A percentile compares a stretch with the other conserved stretches of the same genome.
phyloP scores from a whole-genome alignment of 2,888 invertebrate genomes.

The Drosophila affinis region DNA sequence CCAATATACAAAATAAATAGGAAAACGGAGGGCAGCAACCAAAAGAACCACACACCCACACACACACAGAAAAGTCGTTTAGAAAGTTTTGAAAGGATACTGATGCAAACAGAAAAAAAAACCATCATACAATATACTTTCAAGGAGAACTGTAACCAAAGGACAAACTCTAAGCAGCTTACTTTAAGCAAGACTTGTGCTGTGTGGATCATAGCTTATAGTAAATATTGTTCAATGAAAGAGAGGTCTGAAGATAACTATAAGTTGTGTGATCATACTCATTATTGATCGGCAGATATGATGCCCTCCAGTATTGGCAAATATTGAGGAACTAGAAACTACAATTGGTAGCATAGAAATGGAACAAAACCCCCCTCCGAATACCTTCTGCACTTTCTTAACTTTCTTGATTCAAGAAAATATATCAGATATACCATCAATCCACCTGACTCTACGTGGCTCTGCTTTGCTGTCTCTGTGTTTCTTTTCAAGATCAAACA shows the following conservation, averaged over 20 bases:
- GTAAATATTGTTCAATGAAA: neutral
- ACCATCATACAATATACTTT: slow-evolving; percentile 24
- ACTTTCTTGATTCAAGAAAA: neutral
- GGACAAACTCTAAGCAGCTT: neutral
- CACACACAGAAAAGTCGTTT: slow-evolving; percentile 26
- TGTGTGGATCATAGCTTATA: neutral
- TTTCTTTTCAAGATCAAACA: neutral
- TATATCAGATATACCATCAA: neutral
- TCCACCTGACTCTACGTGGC: neutral
- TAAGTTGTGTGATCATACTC: neutral
- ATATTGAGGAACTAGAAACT: no score
- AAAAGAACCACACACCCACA: slow-evolving; percentile 16
- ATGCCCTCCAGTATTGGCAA: no score
- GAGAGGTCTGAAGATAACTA: neutral
- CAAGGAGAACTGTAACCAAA: neutral
- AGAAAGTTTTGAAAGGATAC: slow-evolving; percentile 28
- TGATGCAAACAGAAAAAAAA: slow-evolving; percentile 4
- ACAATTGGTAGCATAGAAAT: neutral
- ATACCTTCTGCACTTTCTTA: neutral
- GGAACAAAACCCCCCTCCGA: no score
- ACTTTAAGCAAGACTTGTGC: neutral
- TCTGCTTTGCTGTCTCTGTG: neutral
- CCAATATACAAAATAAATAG: slow-evolving; percentile 33
- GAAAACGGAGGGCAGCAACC: neutral
- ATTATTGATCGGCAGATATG: no score